Evolutionary conservation across 2,113 vertebrate species (phyloP).

Genomic region (Gymnobelideus leadbeateri): DNA sequence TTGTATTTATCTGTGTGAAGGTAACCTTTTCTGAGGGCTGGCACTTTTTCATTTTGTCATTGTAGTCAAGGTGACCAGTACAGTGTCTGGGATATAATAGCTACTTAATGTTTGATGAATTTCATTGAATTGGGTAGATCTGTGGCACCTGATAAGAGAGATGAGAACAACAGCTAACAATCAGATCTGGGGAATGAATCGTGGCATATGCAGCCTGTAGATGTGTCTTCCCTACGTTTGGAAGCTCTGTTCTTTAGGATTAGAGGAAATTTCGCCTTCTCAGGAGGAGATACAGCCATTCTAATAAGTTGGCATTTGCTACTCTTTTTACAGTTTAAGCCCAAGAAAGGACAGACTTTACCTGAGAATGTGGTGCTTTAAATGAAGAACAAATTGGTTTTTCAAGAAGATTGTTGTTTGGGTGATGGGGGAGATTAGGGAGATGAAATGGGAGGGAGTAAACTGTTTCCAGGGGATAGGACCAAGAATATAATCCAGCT

Average conservation of each 20-base stretch:
- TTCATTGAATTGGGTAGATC: background rate
- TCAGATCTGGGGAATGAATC: background rate
- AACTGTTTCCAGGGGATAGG: background rate
- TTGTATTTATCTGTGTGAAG: background rate
- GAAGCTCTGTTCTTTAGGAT: background rate
- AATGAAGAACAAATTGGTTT: constrained; percentile 6
- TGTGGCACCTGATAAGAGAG: background rate
- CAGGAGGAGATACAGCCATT: background rate
- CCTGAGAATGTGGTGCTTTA: background rate
- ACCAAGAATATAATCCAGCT: background rate
- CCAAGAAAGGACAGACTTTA: background rate
- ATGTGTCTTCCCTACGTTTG: background rate
- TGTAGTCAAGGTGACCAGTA: background rate
- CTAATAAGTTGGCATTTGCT: background rate
- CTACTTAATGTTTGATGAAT: background rate
- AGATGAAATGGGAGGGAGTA: background rate
- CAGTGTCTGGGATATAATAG: background rate
- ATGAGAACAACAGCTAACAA: background rate
- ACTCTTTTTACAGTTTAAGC: constrained; percentile 6
- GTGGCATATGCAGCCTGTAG: background rate
- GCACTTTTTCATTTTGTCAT: background rate
- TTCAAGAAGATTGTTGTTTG: background rate
- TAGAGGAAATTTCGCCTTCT: background rate
- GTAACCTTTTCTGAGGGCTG: background rate
- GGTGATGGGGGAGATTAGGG: background rate